Evolutionary conservation across 2,113 vertebrate species (phyloP).

Genomic region (Ptilorrhoa leucosticta): DNA sequence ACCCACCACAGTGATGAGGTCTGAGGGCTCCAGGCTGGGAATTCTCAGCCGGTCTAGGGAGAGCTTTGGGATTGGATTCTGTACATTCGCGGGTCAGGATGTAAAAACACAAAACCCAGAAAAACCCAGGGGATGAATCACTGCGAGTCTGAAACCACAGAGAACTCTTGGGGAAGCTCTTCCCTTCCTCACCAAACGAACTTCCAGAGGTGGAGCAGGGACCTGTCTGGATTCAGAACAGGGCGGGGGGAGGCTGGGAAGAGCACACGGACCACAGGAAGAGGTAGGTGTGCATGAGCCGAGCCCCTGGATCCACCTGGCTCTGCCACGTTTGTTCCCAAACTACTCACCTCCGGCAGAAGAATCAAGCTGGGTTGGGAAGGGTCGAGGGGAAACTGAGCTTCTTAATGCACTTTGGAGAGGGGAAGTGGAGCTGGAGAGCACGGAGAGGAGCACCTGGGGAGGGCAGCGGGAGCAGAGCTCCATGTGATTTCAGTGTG

Average conservation of each 20-base stretch:
- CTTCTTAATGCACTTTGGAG: slow-evolving; percentile 43
- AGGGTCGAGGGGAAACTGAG: not conserved
- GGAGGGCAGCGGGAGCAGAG: not conserved
- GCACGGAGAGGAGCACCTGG: not conserved
- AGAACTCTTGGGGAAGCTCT: not conserved
- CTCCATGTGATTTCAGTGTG: not conserved
- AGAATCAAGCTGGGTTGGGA: not conserved
- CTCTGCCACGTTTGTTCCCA: not conserved
- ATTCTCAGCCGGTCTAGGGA: not conserved
- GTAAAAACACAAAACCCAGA: not conserved
- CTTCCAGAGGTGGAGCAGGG: not conserved
- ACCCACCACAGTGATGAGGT: slow-evolving; percentile 53
- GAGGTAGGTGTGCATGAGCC: not conserved
- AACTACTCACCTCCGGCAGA: not conserved
- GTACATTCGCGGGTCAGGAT: slow-evolving; percentile 21
- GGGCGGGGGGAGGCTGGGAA: not conserved
- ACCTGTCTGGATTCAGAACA: not conserved
- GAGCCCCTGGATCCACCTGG: not conserved
- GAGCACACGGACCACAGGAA: not conserved
- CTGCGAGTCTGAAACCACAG: not conserved
- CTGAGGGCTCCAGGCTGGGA: slow-evolving; percentile 22
- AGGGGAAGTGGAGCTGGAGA: not conserved
- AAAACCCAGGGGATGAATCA: not conserved
- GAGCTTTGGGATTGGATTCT: slow-evolving; percentile 14
- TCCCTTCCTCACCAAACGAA: not conserved